Base-by-base conservation (phyloP, 2,888 invertebrate genomes). In the Habroteleia sp. region DNA sequence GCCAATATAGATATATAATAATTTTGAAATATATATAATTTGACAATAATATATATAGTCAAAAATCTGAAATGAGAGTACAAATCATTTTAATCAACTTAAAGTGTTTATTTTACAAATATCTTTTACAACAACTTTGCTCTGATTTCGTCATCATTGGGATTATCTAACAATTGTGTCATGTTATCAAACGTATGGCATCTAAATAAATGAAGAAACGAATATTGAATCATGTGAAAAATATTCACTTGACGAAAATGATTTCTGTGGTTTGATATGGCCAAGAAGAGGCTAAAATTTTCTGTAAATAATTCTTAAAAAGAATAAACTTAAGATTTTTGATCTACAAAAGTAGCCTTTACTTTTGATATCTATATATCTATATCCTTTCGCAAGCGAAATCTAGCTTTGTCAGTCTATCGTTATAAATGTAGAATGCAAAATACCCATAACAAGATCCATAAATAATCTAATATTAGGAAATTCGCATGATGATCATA, bases 101-200 rank as follows among this genome's bases (percentile, higher is more conserved):
- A 65, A 44, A 46, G 25, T 41, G 62, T 71, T 71, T 71, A 71
- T 63, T 71, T 73, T 73, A 73, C 58, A 73, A 73, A 72, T 73
- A 48, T 56, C 29, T 65, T 11, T 50, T 71, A 62, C 54, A 56
- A 73, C 72, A 65, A 73, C 50, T 39, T 56, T 63, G 29, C 48
- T 35, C 33, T 56, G 41, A 71, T 54, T 50, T 50, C 27, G 25
- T 52, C 42, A 27, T 71, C 14, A 11, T 60, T 14, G n/a, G 13
- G 33, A 50, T 17, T 44, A 20, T 60, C 35, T 62, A 62, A 54
- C 44, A 54, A 54, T 27, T 4, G 25, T 29, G 56, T 60, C 50
- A 50, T 35, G 20, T 46, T 10, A 8, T 29, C 25, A 37, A 39
- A 17, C 7, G 11, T 50, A 68, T 58, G 50, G 37, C 48, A 48